A percentile compares a stretch with the other conserved stretches of the same genome.
Conservation (phyloP, 2,888 invertebrate species). For the Drosophila neonasuta region DNA sequence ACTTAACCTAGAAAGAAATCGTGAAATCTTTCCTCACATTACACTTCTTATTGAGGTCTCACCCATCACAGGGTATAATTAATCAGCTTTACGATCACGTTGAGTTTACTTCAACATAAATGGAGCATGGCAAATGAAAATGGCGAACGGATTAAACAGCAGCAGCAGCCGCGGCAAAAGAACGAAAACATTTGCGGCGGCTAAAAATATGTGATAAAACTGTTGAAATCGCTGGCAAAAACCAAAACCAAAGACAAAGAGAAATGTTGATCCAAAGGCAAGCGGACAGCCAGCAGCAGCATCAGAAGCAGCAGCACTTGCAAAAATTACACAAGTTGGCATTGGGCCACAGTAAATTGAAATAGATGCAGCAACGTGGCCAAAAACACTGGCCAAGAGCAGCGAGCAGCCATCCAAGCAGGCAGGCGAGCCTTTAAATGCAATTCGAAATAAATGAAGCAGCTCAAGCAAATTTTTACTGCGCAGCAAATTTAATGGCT, state of each 20-base stretch:
- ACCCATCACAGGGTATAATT: conserved; percentile 28
- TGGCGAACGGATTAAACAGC: conserved; percentile 63
- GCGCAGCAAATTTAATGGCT: conserved; percentile 62
- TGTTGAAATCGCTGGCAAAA: conserved; percentile 57
- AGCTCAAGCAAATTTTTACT: conserved; percentile 56
- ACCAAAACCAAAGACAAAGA: conserved; percentile 46
- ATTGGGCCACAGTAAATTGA: conserved; percentile 69
- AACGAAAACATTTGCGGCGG: conserved; percentile 8
- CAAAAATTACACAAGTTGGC: conserved; percentile 61
- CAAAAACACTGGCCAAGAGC: conserved; percentile 30
- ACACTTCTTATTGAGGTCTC: background rate
- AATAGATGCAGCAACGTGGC: conserved; percentile 58
- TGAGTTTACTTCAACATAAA: conserved; percentile 46
- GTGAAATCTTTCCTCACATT: background rate
- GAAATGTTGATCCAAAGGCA: conserved; percentile 65
- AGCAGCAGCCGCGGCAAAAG: conserved; percentile 18
- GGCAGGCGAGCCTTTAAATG: conserved; percentile 58
- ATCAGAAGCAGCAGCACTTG: conserved; percentile 22
- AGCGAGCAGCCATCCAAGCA: conserved; percentile 9
- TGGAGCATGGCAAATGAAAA: conserved; percentile 65
- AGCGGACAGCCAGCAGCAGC: conserved; percentile 18
- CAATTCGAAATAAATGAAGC: conserved; percentile 65
- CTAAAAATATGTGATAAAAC: conserved; percentile 47
- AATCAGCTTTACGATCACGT: conserved; percentile 55
- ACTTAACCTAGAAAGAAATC: background rate